Base-by-base conservation (phyloP, 2,888 invertebrate genomes). In the Philonicus albiceps region DNA sequence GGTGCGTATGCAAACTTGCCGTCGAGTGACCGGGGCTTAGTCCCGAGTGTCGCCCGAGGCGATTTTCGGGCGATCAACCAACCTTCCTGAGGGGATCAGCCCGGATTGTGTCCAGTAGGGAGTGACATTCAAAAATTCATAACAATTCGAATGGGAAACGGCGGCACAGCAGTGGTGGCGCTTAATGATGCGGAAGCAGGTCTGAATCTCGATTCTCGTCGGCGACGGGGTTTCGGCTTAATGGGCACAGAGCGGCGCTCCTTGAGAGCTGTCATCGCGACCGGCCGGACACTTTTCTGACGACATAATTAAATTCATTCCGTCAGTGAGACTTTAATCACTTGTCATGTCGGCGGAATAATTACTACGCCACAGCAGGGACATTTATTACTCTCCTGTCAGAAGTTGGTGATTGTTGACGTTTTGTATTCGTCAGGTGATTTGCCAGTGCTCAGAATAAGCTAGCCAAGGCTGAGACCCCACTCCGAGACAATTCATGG, bases 361-460 rank as follows among this genome's bases (percentile, higher is more conserved):
- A 87, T 87, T 87, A 86, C 87, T 87, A 76, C 53, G 73, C 86
- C 86, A 53, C 86, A 86, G 73, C 72, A 86, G 37, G 85, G 84
- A 74, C 87, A 88, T 87, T 87, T 87, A 88, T 88, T 87, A 88
- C 87, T 86, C 86, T 74, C 40, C 72, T 86, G 88, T 87, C 88
- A 86, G 84, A 87, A 87, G 72, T 87, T 87, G 76, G 86, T 86
- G 86, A 88, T 86, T 88, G 86, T 86, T 88, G 87, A 88, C 86
- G 74, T 86, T 85, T 49, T 55, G 76, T 86, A 86, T 88, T 73
- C 86, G 87, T 87, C 88, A 88, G 88, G 87, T 88, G 88, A 88
- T 86, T 87, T 86, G 83, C 85, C 73, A 37, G 40, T 13, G 8
- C 81, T 27, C 64, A 3, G 64, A 19, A 64, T 64, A 22, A 55